A percentile compares a stretch with the other conserved stretches of the same genome.
phyloP scores from a whole-genome alignment of 2,113 vertebrate species.

The Macrotis lagotis region DNA sequence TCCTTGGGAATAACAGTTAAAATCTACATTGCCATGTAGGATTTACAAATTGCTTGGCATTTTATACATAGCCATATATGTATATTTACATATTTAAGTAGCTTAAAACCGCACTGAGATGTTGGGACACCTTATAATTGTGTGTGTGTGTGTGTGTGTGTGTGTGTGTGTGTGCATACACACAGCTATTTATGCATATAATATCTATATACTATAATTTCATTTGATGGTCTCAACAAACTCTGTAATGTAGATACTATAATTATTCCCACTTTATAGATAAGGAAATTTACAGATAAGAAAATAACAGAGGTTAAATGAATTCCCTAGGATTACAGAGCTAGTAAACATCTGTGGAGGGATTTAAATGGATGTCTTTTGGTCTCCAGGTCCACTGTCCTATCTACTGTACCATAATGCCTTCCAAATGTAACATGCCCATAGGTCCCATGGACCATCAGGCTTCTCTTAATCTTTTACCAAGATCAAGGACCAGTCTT shows the following conservation, averaged over 20 bases:
- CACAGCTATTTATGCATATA: too few relatives aligned
- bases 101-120: too few relatives aligned
- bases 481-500: background rate
- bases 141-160: background rate
- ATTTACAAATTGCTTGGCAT: too few relatives aligned
- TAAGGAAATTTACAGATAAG: background rate
- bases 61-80: too few relatives aligned
- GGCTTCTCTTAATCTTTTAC: background rate
- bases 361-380: background rate
- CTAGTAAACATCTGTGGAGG: background rate
- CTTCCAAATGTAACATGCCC: background rate
- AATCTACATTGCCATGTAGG: too few relatives aligned
- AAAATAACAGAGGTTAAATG: background rate
- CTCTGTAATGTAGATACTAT: background rate
- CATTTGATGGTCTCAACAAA: background rate
- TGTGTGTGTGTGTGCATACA: too few relatives aligned
- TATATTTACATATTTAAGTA: too few relatives aligned
- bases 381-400: background rate
- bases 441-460: background rate
- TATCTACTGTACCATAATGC: background rate
- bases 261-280: background rate
- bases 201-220: too few relatives aligned
- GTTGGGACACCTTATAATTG: too few relatives aligned
- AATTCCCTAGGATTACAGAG: background rate
- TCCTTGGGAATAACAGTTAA: too few relatives aligned